These are phyloP conservation scores for Pseudochirops corinnae DNA, from an alignment of 2,797 vertebrate genomes.

Conservation along the genomic window DNA sequence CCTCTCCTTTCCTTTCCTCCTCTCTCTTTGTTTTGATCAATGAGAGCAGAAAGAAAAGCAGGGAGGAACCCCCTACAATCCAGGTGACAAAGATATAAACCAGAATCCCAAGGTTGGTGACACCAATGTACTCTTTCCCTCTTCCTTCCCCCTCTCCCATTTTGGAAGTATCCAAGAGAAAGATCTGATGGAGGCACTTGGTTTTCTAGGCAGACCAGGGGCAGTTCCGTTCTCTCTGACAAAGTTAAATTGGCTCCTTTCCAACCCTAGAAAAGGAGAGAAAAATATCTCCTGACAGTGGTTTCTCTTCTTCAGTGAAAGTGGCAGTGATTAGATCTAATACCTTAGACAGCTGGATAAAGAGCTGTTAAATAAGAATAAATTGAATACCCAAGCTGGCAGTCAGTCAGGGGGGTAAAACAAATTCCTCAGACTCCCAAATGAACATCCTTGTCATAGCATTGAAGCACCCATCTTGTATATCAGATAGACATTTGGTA, in stretches of 20 bases:
- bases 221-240: constrained; percentile 57
- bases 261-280: constrained; percentile 54
- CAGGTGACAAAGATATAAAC: constrained; percentile 28
- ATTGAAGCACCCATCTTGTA: background rate
- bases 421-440: constrained; percentile 46
- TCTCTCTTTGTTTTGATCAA: constrained; percentile 25
- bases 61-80: background rate
- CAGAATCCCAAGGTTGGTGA: constrained; percentile 14
- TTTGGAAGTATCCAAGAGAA: background rate
- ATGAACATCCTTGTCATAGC: constrained; percentile 17
- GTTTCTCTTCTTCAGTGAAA: constrained; percentile 73
- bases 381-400: constrained; percentile 59
- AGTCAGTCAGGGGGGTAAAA: constrained; percentile 56
- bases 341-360: constrained; percentile 73
- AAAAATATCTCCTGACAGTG: constrained; percentile 62
- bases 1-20: background rate
- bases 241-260: constrained; percentile 74
- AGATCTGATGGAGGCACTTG: constrained; percentile 57
- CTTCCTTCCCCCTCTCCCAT: background rate
- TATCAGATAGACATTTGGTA: constrained; percentile 12
- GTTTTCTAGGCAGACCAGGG: constrained; percentile 44
- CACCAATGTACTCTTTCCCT: constrained; percentile 3
- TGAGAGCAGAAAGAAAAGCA: constrained; percentile 28
- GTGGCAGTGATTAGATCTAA: constrained; percentile 75
- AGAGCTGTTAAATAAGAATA: constrained; percentile 73